Base-by-base conservation (phyloP, 1,140 invertebrate species). In the Eueides isabella region DNA sequence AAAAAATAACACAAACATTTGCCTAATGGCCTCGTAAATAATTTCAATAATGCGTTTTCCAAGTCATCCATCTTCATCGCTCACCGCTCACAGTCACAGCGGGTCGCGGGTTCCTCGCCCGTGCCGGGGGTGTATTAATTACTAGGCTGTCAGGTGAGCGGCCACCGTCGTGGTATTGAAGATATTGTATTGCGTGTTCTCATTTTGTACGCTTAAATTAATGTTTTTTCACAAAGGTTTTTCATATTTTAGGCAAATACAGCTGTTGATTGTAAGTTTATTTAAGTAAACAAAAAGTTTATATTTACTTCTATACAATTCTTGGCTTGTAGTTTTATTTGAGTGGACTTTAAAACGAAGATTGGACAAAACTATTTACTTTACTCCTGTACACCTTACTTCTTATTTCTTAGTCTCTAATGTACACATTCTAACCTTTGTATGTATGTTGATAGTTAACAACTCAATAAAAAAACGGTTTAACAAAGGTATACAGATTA, bases 51-150 rank as follows among this genome's bases (percentile, higher is more conserved):
- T 67, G 66, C 66, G 35, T 26, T 30, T 11, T 31, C 11, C 35
- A 61, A 41, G 35, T 38, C 14, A 71, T 71, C 30, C 62, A 31
- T 71, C 69, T 71, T 64, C 62, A 71, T 71, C 67, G 67, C 11
- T 38, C 67, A 69, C 9, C 67, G 67, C 30, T 69, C 67, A 3
- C 11, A 19, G 38, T 28, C 78, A 55, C 80, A 80, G 82, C 82
- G 80, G 80, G 79, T 73, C 77, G 68, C 73, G 63, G 83, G 79
- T 81, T 84, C 75, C 73, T 30, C 70, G 55, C 55, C 64, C 78
- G 75, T 84, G 82, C 73, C 70, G 63, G 29, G 64, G 30, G 14
- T 48, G 75, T 74, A 82, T 84, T 84, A 74, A 84, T 84, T 80
- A 84, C 67, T 71, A 35, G 41, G 16, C 61, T 71, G 69, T 71